Evolutionary conservation across 2,797 vertebrate species (phyloP).

Genomic region (Sciaenops ocellatus): DNA sequence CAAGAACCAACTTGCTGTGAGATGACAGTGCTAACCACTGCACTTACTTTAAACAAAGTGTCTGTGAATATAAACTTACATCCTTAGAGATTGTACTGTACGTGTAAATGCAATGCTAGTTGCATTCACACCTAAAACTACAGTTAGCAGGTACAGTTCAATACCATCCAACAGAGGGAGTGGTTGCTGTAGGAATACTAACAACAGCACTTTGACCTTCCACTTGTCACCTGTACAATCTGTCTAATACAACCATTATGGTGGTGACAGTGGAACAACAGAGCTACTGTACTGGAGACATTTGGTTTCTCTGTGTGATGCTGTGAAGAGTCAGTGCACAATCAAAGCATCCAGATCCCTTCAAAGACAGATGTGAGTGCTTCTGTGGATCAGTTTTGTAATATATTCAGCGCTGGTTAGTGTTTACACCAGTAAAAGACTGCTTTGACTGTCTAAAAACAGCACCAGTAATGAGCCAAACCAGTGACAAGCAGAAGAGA

Average conservation of each 20-base stretch:
- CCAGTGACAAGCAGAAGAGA: constrained; percentile 10
- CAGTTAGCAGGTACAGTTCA: constrained; percentile 27
- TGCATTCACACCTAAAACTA: constrained; percentile 1
- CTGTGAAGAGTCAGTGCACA: constrained; percentile 20
- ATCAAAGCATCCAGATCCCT: constrained; percentile 22
- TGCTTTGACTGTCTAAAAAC: constrained; percentile 17
- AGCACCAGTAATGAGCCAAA: constrained; percentile 28
- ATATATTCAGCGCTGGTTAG: constrained; percentile 28
- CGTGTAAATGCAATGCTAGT: neutral
- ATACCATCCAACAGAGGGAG: constrained; percentile 71
- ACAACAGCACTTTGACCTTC: constrained; percentile 41
- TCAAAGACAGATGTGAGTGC: constrained; percentile 11
- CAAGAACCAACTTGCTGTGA: too few species aligned
- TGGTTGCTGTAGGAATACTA: constrained; percentile 54
- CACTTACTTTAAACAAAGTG: neutral
- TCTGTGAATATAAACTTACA: neutral
- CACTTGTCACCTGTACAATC: constrained; percentile 27
- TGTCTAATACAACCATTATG: neutral
- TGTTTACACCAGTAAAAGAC: constrained; percentile 22
- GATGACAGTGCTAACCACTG: too few species aligned
- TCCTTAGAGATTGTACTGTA: neutral
- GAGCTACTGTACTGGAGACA: constrained; percentile 21
- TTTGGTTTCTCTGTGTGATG: constrained; percentile 30
- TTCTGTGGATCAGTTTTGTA: constrained; percentile 7
- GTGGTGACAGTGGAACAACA: constrained; percentile 3